Evolutionary conservation across 1,140 invertebrate genomes (phyloP).

Genomic region (Drosophila carrolli): DNA sequence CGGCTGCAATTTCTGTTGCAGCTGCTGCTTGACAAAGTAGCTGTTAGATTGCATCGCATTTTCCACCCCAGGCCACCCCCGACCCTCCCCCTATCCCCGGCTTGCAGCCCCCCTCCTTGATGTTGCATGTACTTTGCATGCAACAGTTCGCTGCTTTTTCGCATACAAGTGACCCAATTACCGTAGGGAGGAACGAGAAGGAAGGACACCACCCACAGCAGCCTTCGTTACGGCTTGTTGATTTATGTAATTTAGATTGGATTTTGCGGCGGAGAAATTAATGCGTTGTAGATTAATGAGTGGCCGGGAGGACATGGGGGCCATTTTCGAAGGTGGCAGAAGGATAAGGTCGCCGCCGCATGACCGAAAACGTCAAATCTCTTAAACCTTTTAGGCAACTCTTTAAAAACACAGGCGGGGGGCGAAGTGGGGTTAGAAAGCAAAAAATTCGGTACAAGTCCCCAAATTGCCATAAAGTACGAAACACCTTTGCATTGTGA

Average conservation of each 20-base stretch:
- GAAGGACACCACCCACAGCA: conserved; percentile 12
- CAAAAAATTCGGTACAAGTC: conserved; percentile 62
- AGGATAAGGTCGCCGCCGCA: conserved; percentile 46
- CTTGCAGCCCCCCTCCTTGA: neutral
- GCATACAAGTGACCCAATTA: conserved; percentile 81
- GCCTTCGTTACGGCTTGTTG: conserved; percentile 77
- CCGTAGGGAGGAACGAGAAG: conserved; percentile 14
- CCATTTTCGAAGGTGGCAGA: conserved; percentile 5
- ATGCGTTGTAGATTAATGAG: conserved; percentile 80
- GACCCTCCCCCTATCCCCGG: conserved; percentile 2
- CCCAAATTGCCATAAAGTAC: conserved; percentile 81
- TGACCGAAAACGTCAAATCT: conserved; percentile 56
- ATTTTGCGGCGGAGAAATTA: conserved; percentile 80
- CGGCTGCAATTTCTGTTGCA: conserved; percentile 31
- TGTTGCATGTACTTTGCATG: conserved; percentile 62
- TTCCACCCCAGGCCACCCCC: conserved; percentile 8
- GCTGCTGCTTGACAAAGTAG: conserved; percentile 78
- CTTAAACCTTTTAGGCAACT: conserved; percentile 70
- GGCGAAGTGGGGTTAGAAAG: neutral
- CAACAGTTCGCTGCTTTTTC: conserved; percentile 81
- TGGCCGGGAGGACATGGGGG: conserved; percentile 60
- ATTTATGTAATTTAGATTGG: conserved; percentile 82
- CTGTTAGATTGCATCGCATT: conserved; percentile 78
- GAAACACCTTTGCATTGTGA: conserved; percentile 54
- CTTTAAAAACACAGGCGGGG: conserved; percentile 51